Percentiles rank a stretch among this genome's conserved stretches.
phyloP scores from a whole-genome alignment of 2,113 vertebrate species.

The Neogale vison region DNA sequence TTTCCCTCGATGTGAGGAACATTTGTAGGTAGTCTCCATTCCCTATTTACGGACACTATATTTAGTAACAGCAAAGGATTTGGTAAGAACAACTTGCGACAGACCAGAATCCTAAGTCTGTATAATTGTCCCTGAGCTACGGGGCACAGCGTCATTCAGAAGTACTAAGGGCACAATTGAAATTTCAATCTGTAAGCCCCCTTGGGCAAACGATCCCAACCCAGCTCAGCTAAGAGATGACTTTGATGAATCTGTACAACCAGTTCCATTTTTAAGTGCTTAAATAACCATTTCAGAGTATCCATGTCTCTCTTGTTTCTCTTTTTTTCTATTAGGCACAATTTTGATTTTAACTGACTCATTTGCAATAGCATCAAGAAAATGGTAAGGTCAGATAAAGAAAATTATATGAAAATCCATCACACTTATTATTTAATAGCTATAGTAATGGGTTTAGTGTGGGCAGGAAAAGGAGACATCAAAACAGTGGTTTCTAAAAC shows the following conservation, averaged over 20 bases:
- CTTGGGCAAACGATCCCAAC: neutral
- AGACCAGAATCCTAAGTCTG: neutral
- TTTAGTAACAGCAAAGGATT: slow-evolving; percentile 22
- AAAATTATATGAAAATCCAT: neutral
- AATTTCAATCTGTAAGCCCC: neutral
- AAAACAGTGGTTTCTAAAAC: neutral
- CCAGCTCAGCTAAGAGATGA: neutral
- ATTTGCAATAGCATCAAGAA: neutral
- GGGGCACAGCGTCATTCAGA: neutral
- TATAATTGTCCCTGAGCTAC: neutral
- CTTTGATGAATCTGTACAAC: neutral
- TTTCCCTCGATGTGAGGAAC: neutral
- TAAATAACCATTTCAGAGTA: neutral
- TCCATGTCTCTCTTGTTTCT: neutral
- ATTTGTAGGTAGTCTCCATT: neutral
- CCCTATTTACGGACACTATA: neutral
- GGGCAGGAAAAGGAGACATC: neutral
- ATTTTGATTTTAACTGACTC: slow-evolving; percentile 38
- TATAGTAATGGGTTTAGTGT: neutral
- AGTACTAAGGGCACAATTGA: neutral
- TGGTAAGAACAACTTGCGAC: neutral
- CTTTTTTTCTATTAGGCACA: neutral
- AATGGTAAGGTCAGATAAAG: neutral
- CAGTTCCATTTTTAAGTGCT: neutral
- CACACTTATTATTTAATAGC: slow-evolving; percentile 8